phyloP scores from a whole-genome alignment of 2,797 vertebrate species.

The Ciconia nigra region DNA sequence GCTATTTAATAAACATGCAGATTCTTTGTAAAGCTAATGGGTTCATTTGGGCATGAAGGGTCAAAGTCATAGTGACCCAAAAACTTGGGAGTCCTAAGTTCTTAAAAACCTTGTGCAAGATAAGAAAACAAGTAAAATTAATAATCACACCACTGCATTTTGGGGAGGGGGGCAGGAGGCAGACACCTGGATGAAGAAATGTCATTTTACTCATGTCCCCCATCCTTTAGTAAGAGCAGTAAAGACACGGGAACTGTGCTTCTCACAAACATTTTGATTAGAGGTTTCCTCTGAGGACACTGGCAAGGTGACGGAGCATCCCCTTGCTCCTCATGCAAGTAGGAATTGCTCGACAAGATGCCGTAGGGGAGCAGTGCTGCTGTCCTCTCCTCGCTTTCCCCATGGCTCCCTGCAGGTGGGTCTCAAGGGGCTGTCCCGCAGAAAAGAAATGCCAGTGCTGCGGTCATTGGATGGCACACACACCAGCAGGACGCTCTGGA shows the following conservation, averaged over 20 bases:
- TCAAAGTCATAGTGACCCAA: neutral
- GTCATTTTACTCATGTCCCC: neutral
- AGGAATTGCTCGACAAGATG: neutral
- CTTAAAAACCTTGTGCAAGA: neutral
- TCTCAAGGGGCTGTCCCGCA: neutral
- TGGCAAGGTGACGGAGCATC: neutral
- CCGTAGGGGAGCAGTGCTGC: neutral
- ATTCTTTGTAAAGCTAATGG: neutral
- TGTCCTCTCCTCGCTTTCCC: neutral
- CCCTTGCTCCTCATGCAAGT: neutral
- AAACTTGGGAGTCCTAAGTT: neutral
- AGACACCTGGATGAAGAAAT: neutral
- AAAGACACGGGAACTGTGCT: neutral
- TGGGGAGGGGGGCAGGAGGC: neutral
- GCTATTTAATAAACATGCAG: conserved; percentile 27
- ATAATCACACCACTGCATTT: neutral
- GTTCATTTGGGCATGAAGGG: neutral
- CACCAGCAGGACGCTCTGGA: too few relatives aligned
- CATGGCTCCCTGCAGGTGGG: neutral
- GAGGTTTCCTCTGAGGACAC: neutral
- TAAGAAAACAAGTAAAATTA: neutral
- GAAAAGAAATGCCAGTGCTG: neutral
- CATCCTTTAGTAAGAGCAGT: neutral
- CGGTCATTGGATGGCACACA: too few relatives aligned
- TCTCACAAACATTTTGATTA: neutral